Base-by-base conservation (phyloP, 2,888 invertebrate species). In the Anorthoa munda region DNA sequence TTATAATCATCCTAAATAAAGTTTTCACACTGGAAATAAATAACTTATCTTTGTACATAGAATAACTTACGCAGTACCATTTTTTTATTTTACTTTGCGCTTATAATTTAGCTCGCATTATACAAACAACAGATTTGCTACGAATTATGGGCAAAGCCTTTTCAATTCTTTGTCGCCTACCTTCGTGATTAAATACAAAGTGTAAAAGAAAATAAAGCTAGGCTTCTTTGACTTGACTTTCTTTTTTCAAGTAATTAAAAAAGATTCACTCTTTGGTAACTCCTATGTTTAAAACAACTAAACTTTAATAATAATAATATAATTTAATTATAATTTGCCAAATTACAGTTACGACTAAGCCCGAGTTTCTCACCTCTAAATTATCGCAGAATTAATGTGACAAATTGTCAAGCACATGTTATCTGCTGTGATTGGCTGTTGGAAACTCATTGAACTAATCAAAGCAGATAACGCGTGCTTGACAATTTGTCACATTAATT, bases 11-110 rank as follows among this genome's bases (percentile, higher is more conserved):
- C 5, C 61, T 18, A 21, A 61, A 4, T 17, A 23, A 48, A 23
- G 21, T 1, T 50, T 21, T 55, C 13, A 26, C 23, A 45, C 13
- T 55, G 60, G 2, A 21, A 53, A 65, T 75, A 55, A 53, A 66
- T 66, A 26, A 48, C 23, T 46, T 4, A 55, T 55, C 18, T 55
- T 60, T 75, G 59, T 66, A 75, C 51, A 53, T 21, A 58, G 45
- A 75, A 66, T 66, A 75, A 21, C 39, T 50, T 21, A 73, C 48
- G 17, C 23, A 56, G 15, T 56, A 50, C 55, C 23, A 21, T 48
- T 26, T 3, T 3, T 12, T 9, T 23, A 26, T 31, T 31, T 31
- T 31, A 55, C 26, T 56, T 50, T 50, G 45, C 56, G 63, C 45
- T 23, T 46, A 23, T 18, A 17, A 7, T 11, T 45, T 21, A 9